Percentiles rank a stretch among this genome's conserved stretches.
phyloP scores from a whole-genome alignment of 2,113 vertebrate species.

The Phalacrocorax aristotelis region DNA sequence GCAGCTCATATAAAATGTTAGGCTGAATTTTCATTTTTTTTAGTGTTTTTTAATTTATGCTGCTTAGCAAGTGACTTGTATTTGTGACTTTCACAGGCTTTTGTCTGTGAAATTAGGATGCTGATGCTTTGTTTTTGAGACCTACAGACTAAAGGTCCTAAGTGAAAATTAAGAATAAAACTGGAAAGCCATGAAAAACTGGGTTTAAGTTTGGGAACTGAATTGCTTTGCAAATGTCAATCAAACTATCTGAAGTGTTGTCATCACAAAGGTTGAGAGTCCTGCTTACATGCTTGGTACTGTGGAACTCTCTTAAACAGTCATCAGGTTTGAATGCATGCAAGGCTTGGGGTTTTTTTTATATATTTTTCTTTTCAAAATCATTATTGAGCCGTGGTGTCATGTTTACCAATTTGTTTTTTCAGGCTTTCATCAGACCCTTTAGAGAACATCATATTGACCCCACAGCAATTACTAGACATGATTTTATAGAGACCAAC shows the following conservation, averaged over 20 bases:
- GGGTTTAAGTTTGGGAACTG: neutral
- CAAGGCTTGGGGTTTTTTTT: neutral
- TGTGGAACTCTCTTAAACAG: neutral
- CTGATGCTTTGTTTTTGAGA: neutral
- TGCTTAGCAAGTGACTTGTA: neutral
- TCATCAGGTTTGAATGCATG: neutral
- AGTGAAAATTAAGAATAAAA: neutral
- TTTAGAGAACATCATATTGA: conserved; percentile 99
- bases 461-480: conserved; percentile 96
- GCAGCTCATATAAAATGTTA: neutral
- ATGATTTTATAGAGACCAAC: conserved; percentile 98
- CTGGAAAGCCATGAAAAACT: neutral
- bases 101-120: neutral
- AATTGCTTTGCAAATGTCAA: neutral
- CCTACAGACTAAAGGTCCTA: neutral
- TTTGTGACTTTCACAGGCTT: neutral
- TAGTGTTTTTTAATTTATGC: neutral
- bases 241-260: neutral
- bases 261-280: neutral
- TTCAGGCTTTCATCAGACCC: conserved; percentile 94
- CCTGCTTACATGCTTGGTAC: neutral
- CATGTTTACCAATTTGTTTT: neutral
- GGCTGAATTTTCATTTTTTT: neutral
- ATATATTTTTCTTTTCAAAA: neutral
- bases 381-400: neutral